Conservation (phyloP, 2,888 invertebrate species). For the Timandra comae region DNA sequence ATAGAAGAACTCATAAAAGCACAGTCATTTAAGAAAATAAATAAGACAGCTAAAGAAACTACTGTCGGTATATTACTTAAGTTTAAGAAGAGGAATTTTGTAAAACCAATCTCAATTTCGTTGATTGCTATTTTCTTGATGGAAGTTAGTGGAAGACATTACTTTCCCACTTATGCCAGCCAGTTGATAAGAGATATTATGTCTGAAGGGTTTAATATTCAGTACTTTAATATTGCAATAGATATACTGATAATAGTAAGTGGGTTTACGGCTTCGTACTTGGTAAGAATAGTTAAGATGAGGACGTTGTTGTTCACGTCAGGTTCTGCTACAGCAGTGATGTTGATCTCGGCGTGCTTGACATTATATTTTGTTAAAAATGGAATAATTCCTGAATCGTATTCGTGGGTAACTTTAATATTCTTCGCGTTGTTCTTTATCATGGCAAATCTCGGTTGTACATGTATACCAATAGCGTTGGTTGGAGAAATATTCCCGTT, state of each 20-base stretch:
- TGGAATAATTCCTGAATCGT: no score
- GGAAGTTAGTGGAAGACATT: slow-evolving; percentile 31
- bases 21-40: slow-evolving; percentile 13
- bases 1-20: slow-evolving; percentile 28
- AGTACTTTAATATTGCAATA: slow-evolving; percentile 29
- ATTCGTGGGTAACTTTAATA: background rate
- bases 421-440: slow-evolving; percentile 6
- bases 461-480: slow-evolving; percentile 9
- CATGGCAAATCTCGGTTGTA: slow-evolving; percentile 7
- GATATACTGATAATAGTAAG: slow-evolving; percentile 29
- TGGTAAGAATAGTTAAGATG: slow-evolving; percentile 16
- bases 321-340: no score
- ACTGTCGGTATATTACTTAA: slow-evolving; percentile 14
- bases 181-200: slow-evolving; percentile 31
- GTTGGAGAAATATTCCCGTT: slow-evolving; percentile 15
- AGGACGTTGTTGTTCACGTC: no score
- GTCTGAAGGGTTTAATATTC: slow-evolving; percentile 15
- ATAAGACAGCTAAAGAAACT: slow-evolving; percentile 2
- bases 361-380: no score
- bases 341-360: no score
- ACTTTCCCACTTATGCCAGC: slow-evolving; percentile 33
- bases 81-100: slow-evolving; percentile 23
- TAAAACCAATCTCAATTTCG: slow-evolving; percentile 25
- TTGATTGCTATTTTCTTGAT: slow-evolving; percentile 23
- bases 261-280: slow-evolving; percentile 17